Base-by-base conservation (phyloP, 2,113 vertebrate species). In the Macaca mulatta region DNA sequence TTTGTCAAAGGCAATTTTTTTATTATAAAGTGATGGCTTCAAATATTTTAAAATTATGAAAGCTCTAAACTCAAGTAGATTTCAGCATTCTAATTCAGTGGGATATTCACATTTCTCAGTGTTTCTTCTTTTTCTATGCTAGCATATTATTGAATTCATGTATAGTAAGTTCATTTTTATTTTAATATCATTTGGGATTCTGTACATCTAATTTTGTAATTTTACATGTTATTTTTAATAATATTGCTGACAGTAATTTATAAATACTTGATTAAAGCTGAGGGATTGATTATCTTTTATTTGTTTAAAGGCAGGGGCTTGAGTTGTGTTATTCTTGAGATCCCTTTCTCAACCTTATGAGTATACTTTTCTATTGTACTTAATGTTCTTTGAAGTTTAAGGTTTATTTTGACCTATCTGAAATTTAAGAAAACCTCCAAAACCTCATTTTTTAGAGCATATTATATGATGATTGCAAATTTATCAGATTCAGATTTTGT, bases 1-100 rank as follows among this genome's bases (percentile, higher is more conserved):
- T 94, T 84, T 93, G 59, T 89, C 18, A 89, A 64, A 93, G 45
- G 43, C 27, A 94, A 77, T 30, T 83, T 86, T 72, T 90, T 84
- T 90, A 45, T 69, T 92, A 67, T 82, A 50, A 86, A 80, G 40
- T 67, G 50, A 82, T 92, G 22, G 23, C 18, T 95, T 94, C 77
- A 96, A 93, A 55, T 95, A 95, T 64, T 95, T 94, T 82, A 70
- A 91, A 90, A 61, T 88, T 59, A 67, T 80, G 35, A 95, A 94
- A 93, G 32, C 12, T 92, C 61, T 87, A 38, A 80, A 55, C 20
- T 96, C 18, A 96, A 67, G 32, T 78, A 87, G 48, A 25, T 78
- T 80, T 69, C 20, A 90, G 50, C 25, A 83, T 95, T 67, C 43
- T 92, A 92, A 90, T 96, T 97, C 50, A 90, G 18, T 18, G 72